These are phyloP conservation scores for Muscicapa adusta DNA, from an alignment of 2,113 vertebrate species.

Conservation along the genomic window DNA sequence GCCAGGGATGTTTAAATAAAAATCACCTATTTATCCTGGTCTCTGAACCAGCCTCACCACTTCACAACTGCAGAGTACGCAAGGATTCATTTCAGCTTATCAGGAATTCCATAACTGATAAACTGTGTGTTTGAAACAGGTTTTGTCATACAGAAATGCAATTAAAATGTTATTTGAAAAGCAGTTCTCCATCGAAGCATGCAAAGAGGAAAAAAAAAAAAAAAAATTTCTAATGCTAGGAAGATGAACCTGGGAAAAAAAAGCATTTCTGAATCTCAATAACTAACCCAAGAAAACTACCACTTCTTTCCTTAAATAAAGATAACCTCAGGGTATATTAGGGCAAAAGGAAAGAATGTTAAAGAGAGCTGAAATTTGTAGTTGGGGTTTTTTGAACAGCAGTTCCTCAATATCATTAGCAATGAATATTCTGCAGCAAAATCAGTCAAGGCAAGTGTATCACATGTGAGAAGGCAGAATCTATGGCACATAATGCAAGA, in stretches of 20 bases:
- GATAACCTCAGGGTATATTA: background rate
- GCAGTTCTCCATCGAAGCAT: background rate
- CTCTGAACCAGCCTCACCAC: background rate
- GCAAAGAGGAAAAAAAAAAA: background rate
- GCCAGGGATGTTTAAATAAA: background rate
- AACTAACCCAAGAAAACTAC: background rate
- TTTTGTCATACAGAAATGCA: background rate
- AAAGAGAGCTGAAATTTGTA: background rate
- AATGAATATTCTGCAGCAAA: background rate
- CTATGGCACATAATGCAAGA: background rate
- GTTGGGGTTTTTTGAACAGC: background rate
- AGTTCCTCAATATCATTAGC: background rate
- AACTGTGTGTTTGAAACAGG: background rate
- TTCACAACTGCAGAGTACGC: rapidly evolving
- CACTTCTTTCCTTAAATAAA: background rate
- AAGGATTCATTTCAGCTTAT: background rate
- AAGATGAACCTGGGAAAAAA: background rate
- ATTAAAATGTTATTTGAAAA: background rate
- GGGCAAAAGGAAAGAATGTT: background rate
- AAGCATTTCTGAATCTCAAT: background rate
- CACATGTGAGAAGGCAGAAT: background rate
- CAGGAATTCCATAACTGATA: background rate
- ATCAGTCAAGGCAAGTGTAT: background rate
- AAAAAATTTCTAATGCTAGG: background rate
- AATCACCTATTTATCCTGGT: background rate